phyloP scores from a whole-genome alignment of 2,797 vertebrate species.

The Helostoma temminkii region DNA sequence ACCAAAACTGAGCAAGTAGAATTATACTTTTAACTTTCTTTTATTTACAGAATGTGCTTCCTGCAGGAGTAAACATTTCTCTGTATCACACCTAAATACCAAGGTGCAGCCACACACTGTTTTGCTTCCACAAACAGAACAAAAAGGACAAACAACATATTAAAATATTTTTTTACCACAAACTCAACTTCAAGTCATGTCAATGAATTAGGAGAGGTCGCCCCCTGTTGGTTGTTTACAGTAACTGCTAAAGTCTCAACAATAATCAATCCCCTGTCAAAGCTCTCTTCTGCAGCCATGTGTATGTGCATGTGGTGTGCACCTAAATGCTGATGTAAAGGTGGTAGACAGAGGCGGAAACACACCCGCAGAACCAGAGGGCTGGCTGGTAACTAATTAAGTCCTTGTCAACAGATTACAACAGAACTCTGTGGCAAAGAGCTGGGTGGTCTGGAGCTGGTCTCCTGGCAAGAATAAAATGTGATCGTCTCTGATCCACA shows the following conservation, averaged over 20 bases:
- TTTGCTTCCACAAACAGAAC: too few relatives aligned
- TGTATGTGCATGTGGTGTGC: neutral
- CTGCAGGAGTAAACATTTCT: too few relatives aligned
- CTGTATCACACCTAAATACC: too few relatives aligned
- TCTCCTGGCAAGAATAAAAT: slow-evolving; percentile 31
- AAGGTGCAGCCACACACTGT: too few relatives aligned
- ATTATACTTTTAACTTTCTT: too few relatives aligned
- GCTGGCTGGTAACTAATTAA: slow-evolving; percentile 46
- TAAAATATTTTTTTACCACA: neutral
- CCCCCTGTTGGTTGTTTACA: slow-evolving; percentile 44
- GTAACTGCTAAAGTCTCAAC: slow-evolving; percentile 28
- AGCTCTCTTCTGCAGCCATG: slow-evolving; percentile 22
- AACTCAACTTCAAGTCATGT: neutral
- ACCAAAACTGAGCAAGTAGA: too few relatives aligned
- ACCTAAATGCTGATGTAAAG: slow-evolving; percentile 13
- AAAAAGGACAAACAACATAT: too few relatives aligned
- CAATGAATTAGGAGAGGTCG: slow-evolving; percentile 43
- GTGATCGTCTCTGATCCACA: slow-evolving; percentile 35
- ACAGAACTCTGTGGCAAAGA: slow-evolving; percentile 26
- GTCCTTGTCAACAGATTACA: slow-evolving; percentile 58
- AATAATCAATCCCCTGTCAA: slow-evolving; percentile 45
- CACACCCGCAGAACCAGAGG: slow-evolving; percentile 2
- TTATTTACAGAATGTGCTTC: too few relatives aligned
- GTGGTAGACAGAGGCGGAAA: too few relatives aligned
- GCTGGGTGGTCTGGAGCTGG: slow-evolving; percentile 26